A percentile compares a stretch with the other conserved stretches of the same genome.
Conservation (phyloP, 2,797 vertebrate genomes). For the Lacerta bilineata region DNA sequence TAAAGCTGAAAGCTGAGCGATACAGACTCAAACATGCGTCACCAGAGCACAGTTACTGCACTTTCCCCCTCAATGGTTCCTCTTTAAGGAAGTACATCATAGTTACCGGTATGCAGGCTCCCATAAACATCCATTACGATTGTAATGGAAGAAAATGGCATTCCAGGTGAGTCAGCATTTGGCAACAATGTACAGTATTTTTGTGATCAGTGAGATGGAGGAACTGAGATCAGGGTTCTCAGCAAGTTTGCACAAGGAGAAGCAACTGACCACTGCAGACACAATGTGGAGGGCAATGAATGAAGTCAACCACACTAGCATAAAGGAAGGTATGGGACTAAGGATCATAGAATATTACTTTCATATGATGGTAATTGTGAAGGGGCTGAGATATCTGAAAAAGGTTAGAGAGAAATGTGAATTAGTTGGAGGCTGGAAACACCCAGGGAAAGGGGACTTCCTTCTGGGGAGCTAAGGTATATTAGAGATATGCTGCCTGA, state of each 20-base stretch:
- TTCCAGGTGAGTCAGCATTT: neutral
- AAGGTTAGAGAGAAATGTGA: neutral
- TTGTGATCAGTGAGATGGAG: neutral
- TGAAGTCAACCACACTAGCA: no score
- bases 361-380: no score
- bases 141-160: conserved; percentile 3
- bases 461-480: neutral
- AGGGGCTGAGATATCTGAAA: no score
- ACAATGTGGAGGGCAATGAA: no score
- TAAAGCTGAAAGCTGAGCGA: conserved; percentile 38
- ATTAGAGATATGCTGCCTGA: neutral
- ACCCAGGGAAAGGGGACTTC: neutral
- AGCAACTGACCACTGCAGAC: no score
- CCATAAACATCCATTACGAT: neutral
- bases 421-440: no score
- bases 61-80: neutral
- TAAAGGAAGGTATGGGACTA: no score
- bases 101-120: neutral
- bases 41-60: neutral
- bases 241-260: no score
- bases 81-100: conserved; percentile 7
- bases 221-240: neutral
- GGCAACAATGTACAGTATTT: neutral
- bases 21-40: conserved; percentile 17
- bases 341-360: no score